These are phyloP conservation scores for Ctenopoma kingsleyae DNA, from an alignment of 2,797 vertebrate genomes.

Conservation along the genomic window DNA sequence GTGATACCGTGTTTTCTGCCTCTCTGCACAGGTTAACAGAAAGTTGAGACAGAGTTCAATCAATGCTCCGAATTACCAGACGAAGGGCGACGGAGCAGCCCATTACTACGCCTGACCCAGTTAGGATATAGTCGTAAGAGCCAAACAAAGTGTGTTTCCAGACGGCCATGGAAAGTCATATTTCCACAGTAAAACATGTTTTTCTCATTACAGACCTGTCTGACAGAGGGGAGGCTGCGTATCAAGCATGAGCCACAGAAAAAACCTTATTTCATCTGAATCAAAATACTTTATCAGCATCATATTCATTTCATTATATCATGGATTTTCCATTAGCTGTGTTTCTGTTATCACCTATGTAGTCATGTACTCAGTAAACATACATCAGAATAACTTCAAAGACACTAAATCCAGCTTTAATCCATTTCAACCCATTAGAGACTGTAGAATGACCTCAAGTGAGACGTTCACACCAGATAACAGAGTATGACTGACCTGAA, in stretches of 20 bases:
- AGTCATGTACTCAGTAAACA: no score
- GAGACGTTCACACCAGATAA: no score
- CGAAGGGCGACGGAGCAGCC: constrained; percentile 59
- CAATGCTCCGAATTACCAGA: constrained; percentile 76
- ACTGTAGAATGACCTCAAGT: no score
- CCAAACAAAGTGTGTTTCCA: constrained; percentile 57
- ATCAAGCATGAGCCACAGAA: constrained; percentile 33
- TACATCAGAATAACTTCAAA: no score
- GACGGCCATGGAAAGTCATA: constrained; percentile 36
- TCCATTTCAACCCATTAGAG: no score
- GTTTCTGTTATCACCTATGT: constrained; percentile 2
- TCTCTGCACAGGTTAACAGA: constrained; percentile 74
- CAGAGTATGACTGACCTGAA: no score
- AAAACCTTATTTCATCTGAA: constrained; percentile 26
- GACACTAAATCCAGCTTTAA: no score
- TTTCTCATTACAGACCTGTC: constrained; percentile 68
- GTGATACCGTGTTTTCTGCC: constrained; percentile 77
- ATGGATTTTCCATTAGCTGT: constrained; percentile 9
- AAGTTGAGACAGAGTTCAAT: constrained; percentile 82
- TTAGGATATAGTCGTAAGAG: constrained; percentile 61
- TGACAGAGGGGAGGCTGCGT: constrained; percentile 12
- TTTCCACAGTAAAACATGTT: constrained; percentile 63
- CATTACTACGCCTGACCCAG: constrained; percentile 75
- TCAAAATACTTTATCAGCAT: constrained; percentile 30
- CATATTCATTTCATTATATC: constrained; percentile 30